Base-by-base conservation (phyloP, 2,113 vertebrate genomes). In the Osmerus eperlanus region DNA sequence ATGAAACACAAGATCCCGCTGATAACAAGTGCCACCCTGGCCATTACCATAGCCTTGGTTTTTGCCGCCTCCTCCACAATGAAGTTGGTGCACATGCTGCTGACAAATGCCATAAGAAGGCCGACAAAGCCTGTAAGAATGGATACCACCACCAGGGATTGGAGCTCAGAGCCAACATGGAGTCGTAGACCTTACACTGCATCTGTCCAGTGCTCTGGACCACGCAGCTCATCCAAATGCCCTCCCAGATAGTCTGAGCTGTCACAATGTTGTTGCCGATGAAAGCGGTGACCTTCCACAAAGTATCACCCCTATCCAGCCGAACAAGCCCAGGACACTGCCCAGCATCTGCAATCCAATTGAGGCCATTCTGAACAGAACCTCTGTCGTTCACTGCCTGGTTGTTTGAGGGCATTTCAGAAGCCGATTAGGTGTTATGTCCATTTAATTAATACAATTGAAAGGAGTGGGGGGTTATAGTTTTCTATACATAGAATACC, bases 41-140 rank as follows among this genome's bases (percentile, higher is more conserved):
- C 82, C 61, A 88, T 90, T 0, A 96, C 94, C 90, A 94, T 96
- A 85, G 96, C 91, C 84, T 93, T 94, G 78, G 95, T 92, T 69
- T 99, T 98, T 66, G 92, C 71, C 1, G 84, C 94, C 0, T 97
- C 94, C 19, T 95, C 93, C 65, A 98, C 88, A 32, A 28, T 28
- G 25, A 95, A 99, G 81, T 91, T 93, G 75, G 97, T 99, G 83
- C 96, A 99, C 87, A 97, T 94, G 25, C 25, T 28, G 25, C 25
- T 28, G 3, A 28, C 25, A 28, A 28, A 28, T 12, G 95, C 95
- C 0, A 92, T 64, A 28, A 28, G 25, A 28, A 28, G 25, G 0
- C 92, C 94, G 87, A 97, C 25, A 36, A 97, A 74, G 3, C 25
- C 25, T 28, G 25, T 28, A 28, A 28, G 25, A 28, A 97, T 95